Evolutionary conservation across 2,888 invertebrate species (phyloP).

Genomic region (Hipparchia semele): DNA sequence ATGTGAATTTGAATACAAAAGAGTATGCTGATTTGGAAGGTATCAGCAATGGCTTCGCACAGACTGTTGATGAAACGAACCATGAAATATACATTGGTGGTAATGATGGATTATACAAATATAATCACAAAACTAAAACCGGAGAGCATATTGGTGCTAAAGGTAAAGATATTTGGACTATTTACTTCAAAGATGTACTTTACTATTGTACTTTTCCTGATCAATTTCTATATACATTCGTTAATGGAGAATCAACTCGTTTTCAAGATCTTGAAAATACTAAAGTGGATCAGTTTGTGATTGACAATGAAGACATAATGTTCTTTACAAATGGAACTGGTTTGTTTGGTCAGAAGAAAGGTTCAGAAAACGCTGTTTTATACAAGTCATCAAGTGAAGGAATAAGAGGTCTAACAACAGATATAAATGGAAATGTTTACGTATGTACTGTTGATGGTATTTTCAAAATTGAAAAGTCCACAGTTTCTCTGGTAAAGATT

Average conservation of each 20-base stretch:
- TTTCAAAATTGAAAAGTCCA: slow-evolving; percentile 53
- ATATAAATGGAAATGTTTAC: slow-evolving; percentile 57
- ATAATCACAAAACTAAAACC: slow-evolving; percentile 54
- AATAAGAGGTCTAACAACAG: slow-evolving; percentile 58
- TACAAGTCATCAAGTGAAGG: slow-evolving; percentile 45
- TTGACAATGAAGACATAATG: slow-evolving; percentile 59
- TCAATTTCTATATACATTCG: slow-evolving; percentile 58
- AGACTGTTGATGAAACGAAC: slow-evolving; percentile 58
- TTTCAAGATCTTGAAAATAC: slow-evolving; percentile 66
- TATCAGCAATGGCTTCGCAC: slow-evolving; percentile 62
- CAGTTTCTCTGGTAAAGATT: slow-evolving; percentile 49
- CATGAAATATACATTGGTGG: slow-evolving; percentile 65
- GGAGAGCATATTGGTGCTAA: slow-evolving; percentile 53
- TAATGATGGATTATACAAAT: slow-evolving; percentile 65
- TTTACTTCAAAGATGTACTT: slow-evolving; percentile 61
- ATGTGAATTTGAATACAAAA: slow-evolving; percentile 59
- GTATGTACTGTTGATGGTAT: slow-evolving; percentile 60
- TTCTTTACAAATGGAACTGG: slow-evolving; percentile 65
- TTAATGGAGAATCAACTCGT: slow-evolving; percentile 51
- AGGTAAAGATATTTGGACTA: slow-evolving; percentile 59
- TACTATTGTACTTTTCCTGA: slow-evolving; percentile 63
- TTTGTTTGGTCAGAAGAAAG: slow-evolving; percentile 60
- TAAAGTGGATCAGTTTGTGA: slow-evolving; percentile 64
- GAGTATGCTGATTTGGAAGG: slow-evolving; percentile 56
- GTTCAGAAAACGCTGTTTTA: slow-evolving; percentile 54